Base-by-base conservation (phyloP, 2,797 vertebrate genomes). In the Poecilia wingei region DNA sequence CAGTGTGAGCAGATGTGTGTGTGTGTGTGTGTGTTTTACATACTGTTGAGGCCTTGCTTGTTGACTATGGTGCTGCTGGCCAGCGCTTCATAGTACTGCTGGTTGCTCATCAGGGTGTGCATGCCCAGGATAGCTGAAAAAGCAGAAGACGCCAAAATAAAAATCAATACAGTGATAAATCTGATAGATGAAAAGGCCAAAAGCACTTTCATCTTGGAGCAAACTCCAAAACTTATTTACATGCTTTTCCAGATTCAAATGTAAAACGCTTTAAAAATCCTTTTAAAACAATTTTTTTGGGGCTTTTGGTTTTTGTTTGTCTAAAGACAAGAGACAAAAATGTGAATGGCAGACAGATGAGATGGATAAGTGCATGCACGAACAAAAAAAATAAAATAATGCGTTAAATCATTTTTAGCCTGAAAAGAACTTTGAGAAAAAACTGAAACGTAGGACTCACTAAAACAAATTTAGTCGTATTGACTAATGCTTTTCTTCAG, bases 101-200 rank as follows among this genome's bases (percentile, higher is more conserved):
- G 98, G 94, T 98, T 99, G 87, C 98, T 99, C 98, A 99, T 99
- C 91, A 99, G 95, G 7, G 98, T 99, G 93, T 99, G 98, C 98
- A 99, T 99, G 33, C 98, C 98, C 91, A 99, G 95, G 92, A 99
- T 99, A 79, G 98, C 98, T 99, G 91, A 1, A 84, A 82, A 57
- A 84, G 76, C 85, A 69, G 57, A 81, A 79, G 78, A 84, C 75
- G 74, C 78, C 76, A 73, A 46, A 87, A 66, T 51, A 79, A 80
- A 39, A 72, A 0, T 0, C 18, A 47, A 75, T 5, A 47, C 20
- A 72, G 49, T 18, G n/a, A 57, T 64, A 45, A 57, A 22, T 41
- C 72, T 43, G 16, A 33, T 0, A 3, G 2, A 61, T 31, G 9
- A 55, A 83, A 51, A 47, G 66, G 25, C 9, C 71, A 20, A 45